phyloP scores from a whole-genome alignment of 1,140 invertebrate species.

The Calycopis cecrops region DNA sequence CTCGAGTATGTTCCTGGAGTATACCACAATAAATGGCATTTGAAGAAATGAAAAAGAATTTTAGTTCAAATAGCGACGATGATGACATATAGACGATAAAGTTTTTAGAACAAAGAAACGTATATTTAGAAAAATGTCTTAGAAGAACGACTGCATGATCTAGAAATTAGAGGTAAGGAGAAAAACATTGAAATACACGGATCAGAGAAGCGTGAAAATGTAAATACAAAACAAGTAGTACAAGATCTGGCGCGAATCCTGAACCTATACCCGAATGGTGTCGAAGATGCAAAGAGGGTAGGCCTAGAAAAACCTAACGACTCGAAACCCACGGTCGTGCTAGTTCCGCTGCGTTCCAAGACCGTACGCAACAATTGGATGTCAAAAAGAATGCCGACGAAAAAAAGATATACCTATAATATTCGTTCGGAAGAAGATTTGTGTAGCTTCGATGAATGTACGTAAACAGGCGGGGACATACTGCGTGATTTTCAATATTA shows the following conservation, averaged over 20 bases:
- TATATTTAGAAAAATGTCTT: slow-evolving; percentile 17
- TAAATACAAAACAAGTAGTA: background rate
- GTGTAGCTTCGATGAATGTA: slow-evolving; percentile 13
- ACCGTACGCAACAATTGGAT: too few species aligned
- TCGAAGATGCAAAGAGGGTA: slow-evolving; percentile 29
- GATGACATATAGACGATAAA: too few species aligned
- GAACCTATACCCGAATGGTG: background rate
- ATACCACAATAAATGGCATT: too few species aligned
- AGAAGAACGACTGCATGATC: too few species aligned
- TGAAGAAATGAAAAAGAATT: too few species aligned
- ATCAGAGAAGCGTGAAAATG: background rate
- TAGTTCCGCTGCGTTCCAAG: slow-evolving; percentile 28
- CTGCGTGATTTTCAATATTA: too few species aligned
- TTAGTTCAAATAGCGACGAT: too few species aligned
- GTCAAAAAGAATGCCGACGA: slow-evolving; percentile 25
- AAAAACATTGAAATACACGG: too few species aligned
- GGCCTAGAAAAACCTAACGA: slow-evolving; percentile 22
- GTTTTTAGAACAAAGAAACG: slow-evolving; percentile 13
- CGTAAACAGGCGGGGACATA: background rate
- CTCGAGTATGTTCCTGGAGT: too few species aligned
- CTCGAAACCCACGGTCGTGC: slow-evolving; percentile 21
- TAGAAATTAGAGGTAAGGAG: too few species aligned
- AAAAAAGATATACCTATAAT: slow-evolving; percentile 29
- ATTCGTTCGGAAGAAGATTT: too few species aligned
- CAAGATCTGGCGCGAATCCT: background rate